phyloP scores from a whole-genome alignment of 2,888 invertebrate species.

The Noctua comes region DNA sequence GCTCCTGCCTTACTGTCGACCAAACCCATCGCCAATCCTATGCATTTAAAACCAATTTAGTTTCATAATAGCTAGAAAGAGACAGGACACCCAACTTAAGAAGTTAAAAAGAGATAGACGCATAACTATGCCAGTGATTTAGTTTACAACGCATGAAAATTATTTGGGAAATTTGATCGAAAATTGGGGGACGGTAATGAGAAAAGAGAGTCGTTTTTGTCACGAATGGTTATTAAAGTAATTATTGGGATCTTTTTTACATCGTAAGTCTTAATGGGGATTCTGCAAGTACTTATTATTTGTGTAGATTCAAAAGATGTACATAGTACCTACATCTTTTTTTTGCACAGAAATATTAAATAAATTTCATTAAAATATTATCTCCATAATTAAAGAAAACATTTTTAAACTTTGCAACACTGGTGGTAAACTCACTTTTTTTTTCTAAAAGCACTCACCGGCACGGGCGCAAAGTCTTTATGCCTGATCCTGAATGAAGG shows the following conservation, averaged over 20 bases:
- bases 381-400: not conserved
- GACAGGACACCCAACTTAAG: slow-evolving; percentile 67
- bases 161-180: slow-evolving; percentile 47
- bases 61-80: slow-evolving; percentile 85
- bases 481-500: slow-evolving; percentile 81
- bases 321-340: no score
- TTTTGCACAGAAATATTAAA: no score
- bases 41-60: slow-evolving; percentile 90
- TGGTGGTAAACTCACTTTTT: slow-evolving; percentile 71
- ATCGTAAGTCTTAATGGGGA: not conserved
- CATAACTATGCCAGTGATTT: slow-evolving; percentile 49
- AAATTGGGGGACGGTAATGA: slow-evolving; percentile 36
- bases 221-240: slow-evolving; percentile 28
- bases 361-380: no score
- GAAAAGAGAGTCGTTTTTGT: slow-evolving; percentile 18
- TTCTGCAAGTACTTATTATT: not conserved
- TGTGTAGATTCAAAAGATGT: slow-evolving; percentile 3
- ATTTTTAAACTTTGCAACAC: slow-evolving; percentile 30
- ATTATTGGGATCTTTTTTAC: slow-evolving; percentile 22
- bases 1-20: slow-evolving; percentile 80
- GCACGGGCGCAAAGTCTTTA: slow-evolving; percentile 79
- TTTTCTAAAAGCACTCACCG: slow-evolving; percentile 63
- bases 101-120: slow-evolving; percentile 75
- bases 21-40: slow-evolving; percentile 89
- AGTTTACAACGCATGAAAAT: slow-evolving; percentile 59